Percentiles rank a stretch among this genome's conserved stretches.
Evolutionary conservation across 2,797 vertebrate species (phyloP).

Genomic region (Mormyrus proboscirostris): DNA sequence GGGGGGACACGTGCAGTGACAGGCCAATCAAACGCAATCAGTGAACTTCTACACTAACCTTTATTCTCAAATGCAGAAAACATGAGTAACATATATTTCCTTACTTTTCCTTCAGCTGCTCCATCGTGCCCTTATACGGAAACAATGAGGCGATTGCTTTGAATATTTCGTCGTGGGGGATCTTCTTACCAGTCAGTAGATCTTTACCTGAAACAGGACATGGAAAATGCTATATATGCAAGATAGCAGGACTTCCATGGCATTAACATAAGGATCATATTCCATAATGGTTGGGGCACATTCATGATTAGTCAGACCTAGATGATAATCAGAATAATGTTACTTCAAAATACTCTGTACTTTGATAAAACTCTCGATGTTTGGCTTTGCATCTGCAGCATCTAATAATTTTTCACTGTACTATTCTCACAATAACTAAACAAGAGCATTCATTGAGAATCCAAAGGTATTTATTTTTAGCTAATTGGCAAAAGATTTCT

Average conservation of each 20-base stretch:
- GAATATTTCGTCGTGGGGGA: constrained; percentile 92
- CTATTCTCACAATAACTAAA: not conserved
- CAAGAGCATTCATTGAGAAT: not conserved
- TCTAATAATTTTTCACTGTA: not conserved
- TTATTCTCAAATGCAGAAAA: not conserved
- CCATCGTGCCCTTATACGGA: constrained; percentile 87
- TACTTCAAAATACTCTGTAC: not conserved
- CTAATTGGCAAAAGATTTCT: not conserved
- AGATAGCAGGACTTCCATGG: not conserved
- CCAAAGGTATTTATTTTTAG: not conserved
- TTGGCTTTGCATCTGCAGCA: not conserved
- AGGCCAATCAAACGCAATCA: not conserved
- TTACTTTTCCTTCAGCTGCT: constrained; percentile 96
- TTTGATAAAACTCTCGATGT: not conserved
- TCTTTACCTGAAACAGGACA: constrained; percentile 64
- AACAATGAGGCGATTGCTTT: constrained; percentile 95
- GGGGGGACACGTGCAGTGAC: not conserved
- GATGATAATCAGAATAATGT: not conserved
- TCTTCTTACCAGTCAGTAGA: constrained; percentile 69
- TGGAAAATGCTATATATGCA: not conserved
- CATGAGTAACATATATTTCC: constrained; percentile 33
- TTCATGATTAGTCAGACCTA: not conserved
- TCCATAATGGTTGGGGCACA: not conserved
- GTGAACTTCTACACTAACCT: not conserved
- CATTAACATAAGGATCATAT: not conserved